These are phyloP conservation scores for Pygathrix nemaeus DNA, from an alignment of 2,113 vertebrate species.

Conservation along the genomic window DNA sequence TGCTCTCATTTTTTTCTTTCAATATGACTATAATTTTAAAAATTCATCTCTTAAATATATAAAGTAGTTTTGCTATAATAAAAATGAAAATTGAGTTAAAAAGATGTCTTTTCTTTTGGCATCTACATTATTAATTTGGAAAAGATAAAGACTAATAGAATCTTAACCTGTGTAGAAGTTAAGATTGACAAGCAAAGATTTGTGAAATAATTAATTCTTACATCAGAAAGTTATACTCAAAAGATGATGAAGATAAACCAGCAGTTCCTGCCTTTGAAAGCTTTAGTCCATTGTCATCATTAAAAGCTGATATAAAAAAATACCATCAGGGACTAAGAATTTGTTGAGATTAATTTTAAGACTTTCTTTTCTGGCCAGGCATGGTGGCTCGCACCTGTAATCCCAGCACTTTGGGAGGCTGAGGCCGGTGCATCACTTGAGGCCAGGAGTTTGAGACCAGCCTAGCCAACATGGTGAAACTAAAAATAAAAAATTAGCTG, in stretches of 20 bases:
- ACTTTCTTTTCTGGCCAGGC: background rate
- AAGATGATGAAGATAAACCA: background rate
- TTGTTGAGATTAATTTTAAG: conserved; percentile 36
- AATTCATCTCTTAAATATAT: conserved; percentile 18
- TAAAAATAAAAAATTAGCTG: too few species aligned
- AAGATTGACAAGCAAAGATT: background rate
- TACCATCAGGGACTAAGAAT: background rate
- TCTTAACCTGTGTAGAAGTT: background rate
- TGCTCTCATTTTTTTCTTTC: conserved; percentile 20
- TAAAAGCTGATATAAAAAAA: background rate
- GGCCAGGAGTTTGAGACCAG: too few species aligned
- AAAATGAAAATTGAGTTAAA: conserved; percentile 28
- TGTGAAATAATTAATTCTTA: conserved; percentile 35
- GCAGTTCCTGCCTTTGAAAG: background rate
- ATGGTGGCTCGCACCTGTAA: too few species aligned
- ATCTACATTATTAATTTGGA: conserved; percentile 35
- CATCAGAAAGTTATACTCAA: background rate
- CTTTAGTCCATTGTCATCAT: background rate
- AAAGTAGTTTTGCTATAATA: conserved; percentile 17
- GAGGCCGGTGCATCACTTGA: too few species aligned
- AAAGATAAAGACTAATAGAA: background rate
- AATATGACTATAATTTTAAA: background rate
- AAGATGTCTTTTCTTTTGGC: conserved; percentile 25
- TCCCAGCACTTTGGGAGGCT: too few species aligned
- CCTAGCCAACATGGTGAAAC: too few species aligned